Evolutionary conservation across 2,113 vertebrate genomes (phyloP).

Genomic region (Strix aluco): DNA sequence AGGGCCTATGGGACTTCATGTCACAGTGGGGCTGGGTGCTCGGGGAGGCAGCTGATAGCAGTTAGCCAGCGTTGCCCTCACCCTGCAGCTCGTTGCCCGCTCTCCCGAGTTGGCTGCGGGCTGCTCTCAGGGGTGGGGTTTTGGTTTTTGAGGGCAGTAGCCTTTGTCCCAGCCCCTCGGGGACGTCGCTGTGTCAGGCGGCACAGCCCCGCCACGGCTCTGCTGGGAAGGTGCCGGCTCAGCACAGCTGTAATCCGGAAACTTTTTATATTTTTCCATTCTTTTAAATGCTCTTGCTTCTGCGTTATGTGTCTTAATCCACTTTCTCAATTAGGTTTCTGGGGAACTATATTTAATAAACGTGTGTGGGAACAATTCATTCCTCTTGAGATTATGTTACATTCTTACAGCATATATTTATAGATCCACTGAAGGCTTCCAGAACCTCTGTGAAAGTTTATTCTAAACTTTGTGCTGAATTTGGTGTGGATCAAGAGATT

Average conservation of each 20-base stretch:
- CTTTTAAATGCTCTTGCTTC: not conserved
- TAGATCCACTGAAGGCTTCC: not conserved
- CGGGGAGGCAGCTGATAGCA: too few species aligned
- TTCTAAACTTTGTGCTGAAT: not conserved
- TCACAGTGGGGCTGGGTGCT: too few species aligned
- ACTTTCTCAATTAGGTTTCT: not conserved
- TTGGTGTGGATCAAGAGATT: not conserved
- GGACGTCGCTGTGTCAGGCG: not conserved
- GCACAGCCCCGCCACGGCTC: not conserved
- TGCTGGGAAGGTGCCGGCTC: not conserved
- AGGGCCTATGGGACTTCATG: not conserved
- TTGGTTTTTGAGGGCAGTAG: not conserved
- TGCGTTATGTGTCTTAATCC: not conserved
- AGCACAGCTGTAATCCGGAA: too few species aligned
- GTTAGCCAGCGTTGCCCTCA: accelerated
- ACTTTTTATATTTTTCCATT: too few species aligned
- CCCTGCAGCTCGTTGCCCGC: accelerated
- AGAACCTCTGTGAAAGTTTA: not conserved
- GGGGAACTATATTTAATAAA: not conserved
- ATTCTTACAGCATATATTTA: accelerated
- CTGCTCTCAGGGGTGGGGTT: not conserved
- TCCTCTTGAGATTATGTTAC: not conserved
- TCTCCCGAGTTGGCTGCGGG: not conserved
- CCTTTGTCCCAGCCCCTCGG: not conserved
- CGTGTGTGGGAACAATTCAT: not conserved